Evolutionary conservation across 2,797 vertebrate species (phyloP), one percentile per base, ranked within the genome.

Genomic region (Columba guinea): DNA sequence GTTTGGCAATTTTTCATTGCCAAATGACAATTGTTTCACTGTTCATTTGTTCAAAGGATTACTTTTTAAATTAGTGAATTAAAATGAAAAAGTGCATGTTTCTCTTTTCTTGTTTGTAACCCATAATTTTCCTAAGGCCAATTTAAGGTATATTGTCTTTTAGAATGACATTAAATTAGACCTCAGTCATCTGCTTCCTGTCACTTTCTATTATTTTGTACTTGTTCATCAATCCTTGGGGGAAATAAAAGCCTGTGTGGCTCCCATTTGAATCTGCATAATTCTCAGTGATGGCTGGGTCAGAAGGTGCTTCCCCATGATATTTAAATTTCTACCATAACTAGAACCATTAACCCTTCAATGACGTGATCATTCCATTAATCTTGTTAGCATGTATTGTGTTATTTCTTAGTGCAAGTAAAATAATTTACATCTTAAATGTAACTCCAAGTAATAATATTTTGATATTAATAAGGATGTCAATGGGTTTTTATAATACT

Each of bases 151-250:
- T 97, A 97, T 97, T 98, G 97, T 98, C 96, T 97, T 97, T 98
- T 97, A 96, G 97, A 97, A 96, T 98, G 97, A 96, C 97, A 98
- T 97, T 97, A 97, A 97, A 98, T 98, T 98, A 98, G 98, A 98
- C 96, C 97, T 96, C 97, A 95, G 95, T 98, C 96, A 92, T 98
- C 98, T 98, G 98, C 98, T 98, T 97, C 97, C 97, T 98, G 98
- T 98, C 98, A 98, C 98, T 98, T 98, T 96, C 96, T 97, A 98
- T 98, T 98, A 98, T 97, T 98, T 97, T 98, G 95, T 97, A 98
- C 96, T 95, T 97, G 96, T 97, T 97, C 97, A 94, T 97, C 97
- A 97, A 96, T 98, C 98, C 98, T 98, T 98, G 97, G 96, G 98
- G 98, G 98, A 98, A 97, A 98, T 98, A 95, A 97, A 97, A 98